phyloP scores from a whole-genome alignment of 1,140 invertebrate species.

The Zophobas morio region DNA sequence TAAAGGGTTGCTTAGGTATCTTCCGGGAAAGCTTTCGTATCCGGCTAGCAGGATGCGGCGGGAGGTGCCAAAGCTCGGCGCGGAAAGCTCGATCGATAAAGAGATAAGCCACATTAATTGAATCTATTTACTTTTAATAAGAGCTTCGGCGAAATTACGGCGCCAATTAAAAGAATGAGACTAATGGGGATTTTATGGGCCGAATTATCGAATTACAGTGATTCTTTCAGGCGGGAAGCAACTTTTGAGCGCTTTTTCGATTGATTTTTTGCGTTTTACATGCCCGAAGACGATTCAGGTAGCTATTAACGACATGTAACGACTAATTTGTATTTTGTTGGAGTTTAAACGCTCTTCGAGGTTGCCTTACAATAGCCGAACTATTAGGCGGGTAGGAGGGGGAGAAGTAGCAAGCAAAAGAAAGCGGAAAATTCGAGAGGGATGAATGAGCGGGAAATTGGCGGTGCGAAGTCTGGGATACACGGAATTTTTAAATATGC shows the following conservation, averaged over 20 bases:
- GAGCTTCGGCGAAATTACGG: background rate
- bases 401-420: conserved; percentile 13
- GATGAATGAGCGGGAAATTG: background rate
- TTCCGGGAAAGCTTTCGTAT: conserved; percentile 51
- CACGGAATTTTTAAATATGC: too few relatives aligned
- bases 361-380: conserved; percentile 51
- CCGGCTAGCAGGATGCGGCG: conserved; percentile 45
- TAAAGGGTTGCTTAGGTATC: conserved; percentile 50
- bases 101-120: conserved; percentile 24
- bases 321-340: conserved; percentile 46
- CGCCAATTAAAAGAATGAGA: too few relatives aligned
- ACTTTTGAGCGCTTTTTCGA: too few relatives aligned
- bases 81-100: conserved; percentile 18
- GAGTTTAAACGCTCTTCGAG: conserved; percentile 53
- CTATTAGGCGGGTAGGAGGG: conserved; percentile 43
- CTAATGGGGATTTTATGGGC: too few relatives aligned
- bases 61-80: conserved; percentile 12
- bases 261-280: conserved; percentile 5
- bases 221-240: too few relatives aligned
- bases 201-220: too few relatives aligned
- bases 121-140: conserved; percentile 5
- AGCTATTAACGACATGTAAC: conserved; percentile 46
- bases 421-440: conserved; percentile 1
- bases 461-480: too few relatives aligned
- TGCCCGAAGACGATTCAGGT: conserved; percentile 3